These are phyloP conservation scores for Echinometra lucunter DNA, from an alignment of 53 echinoderm and acorn worm species.

Conservation along the genomic window DNA sequence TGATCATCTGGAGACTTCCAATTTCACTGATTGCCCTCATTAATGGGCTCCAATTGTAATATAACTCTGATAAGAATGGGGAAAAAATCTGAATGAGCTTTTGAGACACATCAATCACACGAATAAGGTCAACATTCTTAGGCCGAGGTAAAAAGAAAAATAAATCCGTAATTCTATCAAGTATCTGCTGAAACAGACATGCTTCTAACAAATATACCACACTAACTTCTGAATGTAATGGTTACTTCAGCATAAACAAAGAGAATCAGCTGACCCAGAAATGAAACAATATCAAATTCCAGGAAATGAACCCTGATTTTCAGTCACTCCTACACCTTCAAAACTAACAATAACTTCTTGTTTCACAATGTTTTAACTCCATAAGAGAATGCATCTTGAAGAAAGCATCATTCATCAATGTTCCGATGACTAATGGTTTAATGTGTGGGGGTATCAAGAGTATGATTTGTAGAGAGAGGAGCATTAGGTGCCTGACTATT, in stretches of 20 bases:
- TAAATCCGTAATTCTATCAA: background rate
- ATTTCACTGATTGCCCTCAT: background rate
- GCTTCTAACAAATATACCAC: background rate
- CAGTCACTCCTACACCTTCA: constrained; percentile 28
- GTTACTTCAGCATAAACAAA: background rate
- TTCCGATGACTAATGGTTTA: constrained; percentile 12
- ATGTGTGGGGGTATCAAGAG: constrained; percentile 8
- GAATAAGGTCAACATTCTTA: background rate
- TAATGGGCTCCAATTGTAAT: background rate
- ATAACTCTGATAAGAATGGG: background rate
- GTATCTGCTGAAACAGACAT: background rate
- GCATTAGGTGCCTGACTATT: background rate
- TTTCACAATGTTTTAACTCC: background rate
- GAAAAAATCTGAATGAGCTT: background rate
- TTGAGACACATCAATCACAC: background rate
- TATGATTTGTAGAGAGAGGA: background rate
- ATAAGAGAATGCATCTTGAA: background rate
- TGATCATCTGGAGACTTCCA: constrained; percentile 18
- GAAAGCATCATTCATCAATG: constrained; percentile 1
- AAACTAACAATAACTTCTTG: background rate
- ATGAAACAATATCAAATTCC: background rate
- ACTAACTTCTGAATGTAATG: background rate
- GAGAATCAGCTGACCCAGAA: background rate
- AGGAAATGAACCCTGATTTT: background rate
- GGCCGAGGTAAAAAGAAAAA: background rate